Conservation (phyloP, 1,140 invertebrate species). For the Reticulitermes speratus region DNA sequence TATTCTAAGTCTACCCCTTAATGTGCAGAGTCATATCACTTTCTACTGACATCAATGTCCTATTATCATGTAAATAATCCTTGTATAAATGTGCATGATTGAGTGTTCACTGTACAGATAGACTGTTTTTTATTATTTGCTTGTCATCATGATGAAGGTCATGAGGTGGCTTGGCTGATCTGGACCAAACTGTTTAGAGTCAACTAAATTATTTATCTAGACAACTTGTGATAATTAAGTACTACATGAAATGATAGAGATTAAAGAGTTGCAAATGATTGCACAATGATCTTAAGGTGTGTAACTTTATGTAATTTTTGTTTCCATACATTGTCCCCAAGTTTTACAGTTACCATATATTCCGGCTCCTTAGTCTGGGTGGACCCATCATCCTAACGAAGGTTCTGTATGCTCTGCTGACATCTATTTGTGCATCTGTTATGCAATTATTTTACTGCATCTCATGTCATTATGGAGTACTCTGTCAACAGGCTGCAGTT, state of each 20-base stretch:
- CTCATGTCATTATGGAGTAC: too few species aligned
- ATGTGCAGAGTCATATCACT: conserved; percentile 29
- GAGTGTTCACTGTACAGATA: conserved; percentile 27
- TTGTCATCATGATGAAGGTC: conserved; percentile 25
- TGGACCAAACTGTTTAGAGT: conserved; percentile 27
- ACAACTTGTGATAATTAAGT: conserved; percentile 25
- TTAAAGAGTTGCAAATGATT: neutral
- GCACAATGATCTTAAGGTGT: neutral
- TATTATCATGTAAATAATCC: conserved; percentile 31
- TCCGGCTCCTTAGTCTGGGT: too few species aligned
- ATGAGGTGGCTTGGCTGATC: conserved; percentile 26
- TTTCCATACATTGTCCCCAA: too few species aligned
- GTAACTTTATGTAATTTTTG: too few species aligned
- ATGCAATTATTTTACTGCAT: too few species aligned
- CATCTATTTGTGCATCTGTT: too few species aligned
- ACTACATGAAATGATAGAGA: neutral
- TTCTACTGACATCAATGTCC: conserved; percentile 19
- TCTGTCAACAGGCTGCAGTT: too few species aligned
- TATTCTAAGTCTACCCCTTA: neutral
- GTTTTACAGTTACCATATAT: too few species aligned
- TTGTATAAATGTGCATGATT: conserved; percentile 29
- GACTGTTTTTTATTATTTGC: neutral
- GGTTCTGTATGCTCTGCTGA: too few species aligned
- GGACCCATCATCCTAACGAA: too few species aligned
- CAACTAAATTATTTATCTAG: conserved; percentile 22